A percentile compares a stretch with the other conserved stretches of the same genome.
Conservation (phyloP, 1,140 invertebrate species). For the Phymorhynchus buccinoides region DNA sequence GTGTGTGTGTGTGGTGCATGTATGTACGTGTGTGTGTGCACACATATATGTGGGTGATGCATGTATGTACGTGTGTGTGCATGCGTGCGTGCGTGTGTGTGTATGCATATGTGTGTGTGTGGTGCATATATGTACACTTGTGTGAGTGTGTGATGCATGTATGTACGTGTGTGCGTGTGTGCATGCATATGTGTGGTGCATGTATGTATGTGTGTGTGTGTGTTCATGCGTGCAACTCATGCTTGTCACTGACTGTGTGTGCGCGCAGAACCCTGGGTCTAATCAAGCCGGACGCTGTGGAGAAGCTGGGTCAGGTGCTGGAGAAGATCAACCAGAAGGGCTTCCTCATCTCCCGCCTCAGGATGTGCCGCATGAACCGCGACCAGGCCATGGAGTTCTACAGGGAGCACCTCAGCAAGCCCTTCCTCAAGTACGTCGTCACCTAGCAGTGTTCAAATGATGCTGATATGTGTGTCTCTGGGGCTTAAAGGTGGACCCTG, state of each 20-base stretch:
- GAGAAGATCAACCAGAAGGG: constrained; percentile 79
- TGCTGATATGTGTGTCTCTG: too few species aligned
- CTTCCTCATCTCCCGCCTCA: constrained; percentile 82
- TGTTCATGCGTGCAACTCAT: constrained; percentile 22
- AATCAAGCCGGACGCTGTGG: constrained; percentile 82
- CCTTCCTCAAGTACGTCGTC: constrained; percentile 75
- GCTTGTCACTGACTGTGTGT: background rate
- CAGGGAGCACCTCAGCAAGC: constrained; percentile 76
- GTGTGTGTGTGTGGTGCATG: background rate
- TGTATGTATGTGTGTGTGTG: constrained; percentile 40
- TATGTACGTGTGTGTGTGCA: constrained; percentile 19
- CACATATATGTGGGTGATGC: constrained; percentile 36
- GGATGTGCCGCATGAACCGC: constrained; percentile 80
- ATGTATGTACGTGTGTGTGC: background rate
- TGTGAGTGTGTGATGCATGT: background rate
- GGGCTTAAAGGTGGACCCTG: too few species aligned
- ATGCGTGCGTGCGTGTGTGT: background rate
- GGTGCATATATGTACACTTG: constrained; percentile 44
- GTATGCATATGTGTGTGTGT: constrained; percentile 1
- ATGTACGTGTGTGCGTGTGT: background rate
- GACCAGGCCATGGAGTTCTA: constrained; percentile 80
- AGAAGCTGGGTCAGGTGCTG: constrained; percentile 83
- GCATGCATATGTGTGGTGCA: background rate
- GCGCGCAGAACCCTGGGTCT: constrained; percentile 81
- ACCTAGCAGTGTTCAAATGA: too few species aligned